Evolutionary conservation across 2,113 vertebrate species (phyloP), one percentile per base, ranked within the genome.

Genomic region (Lates calcarifer): DNA sequence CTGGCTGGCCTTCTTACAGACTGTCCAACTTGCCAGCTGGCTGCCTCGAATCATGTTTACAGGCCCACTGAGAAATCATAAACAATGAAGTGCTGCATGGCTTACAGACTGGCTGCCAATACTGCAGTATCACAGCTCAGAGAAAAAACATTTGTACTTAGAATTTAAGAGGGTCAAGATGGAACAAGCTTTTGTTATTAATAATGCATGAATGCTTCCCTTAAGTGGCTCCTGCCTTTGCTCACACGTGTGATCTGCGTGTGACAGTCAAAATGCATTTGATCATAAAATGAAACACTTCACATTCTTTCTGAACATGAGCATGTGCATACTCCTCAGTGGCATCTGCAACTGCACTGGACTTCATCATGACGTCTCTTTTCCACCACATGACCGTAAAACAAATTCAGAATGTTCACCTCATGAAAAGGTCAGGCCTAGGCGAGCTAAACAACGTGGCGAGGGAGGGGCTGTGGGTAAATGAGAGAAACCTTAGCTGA

Each of bases 121-220:
- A 28, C 45, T 62, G 61, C 28, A 39, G n/a, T 5, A 31, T 37
- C 22, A 18, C 58, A 26, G 47, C 43, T 31, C 37, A 28, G 37
- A 20, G 28, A 33, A 56, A 39, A 47, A 45, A 45, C 37, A 24
- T 81, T 61, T 37, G 33, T 74, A 74, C 24, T 24, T n/a, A 15
- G 7, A 53, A 5, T 45, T 58, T 12, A 29, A 64, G 58, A 51
- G 33, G 72, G 28, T 56, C 60, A 72, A 66, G 67, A 51, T 66
- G 51, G 49, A 56, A 65, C 58, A 61, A 39, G 66, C 49, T 71
- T 57, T 5, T 31, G 60, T 56, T 61, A 26, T 79, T 75, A 81
- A 71, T 87, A 55, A 85, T 69, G 66, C 73, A 81, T 61, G 29
- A 61, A 14, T 76, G 72, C 76, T 26, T 55, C 24, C 18, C 26